These are phyloP conservation scores for Austrolebias charrua DNA, from an alignment of 2,797 vertebrate species.

Conservation along the genomic window DNA sequence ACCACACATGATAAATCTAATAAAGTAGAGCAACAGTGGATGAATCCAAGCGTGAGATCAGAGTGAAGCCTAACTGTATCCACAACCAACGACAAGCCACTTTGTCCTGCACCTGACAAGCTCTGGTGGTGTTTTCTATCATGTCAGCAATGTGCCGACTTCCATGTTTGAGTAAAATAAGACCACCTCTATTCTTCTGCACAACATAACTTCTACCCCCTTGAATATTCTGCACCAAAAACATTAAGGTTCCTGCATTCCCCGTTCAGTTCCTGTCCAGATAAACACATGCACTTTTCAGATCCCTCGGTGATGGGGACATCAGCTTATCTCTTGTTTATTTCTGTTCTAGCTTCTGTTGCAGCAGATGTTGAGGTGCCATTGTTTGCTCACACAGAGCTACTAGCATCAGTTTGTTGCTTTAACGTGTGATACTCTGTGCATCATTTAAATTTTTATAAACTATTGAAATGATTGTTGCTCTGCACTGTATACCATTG, in stretches of 20 bases:
- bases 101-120: slow-evolving; percentile 41
- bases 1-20: slow-evolving; percentile 32
- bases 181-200: too few species aligned
- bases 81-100: slow-evolving; percentile 29
- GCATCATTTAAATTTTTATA: too few species aligned
- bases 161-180: too few species aligned
- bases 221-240: too few species aligned
- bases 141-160: too few species aligned
- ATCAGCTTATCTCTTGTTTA: not conserved
- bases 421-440: not conserved
- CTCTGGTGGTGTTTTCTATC: slow-evolving; percentile 5
- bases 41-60: slow-evolving; percentile 28
- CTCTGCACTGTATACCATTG: too few species aligned
- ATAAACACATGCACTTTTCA: too few species aligned
- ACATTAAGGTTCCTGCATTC: too few species aligned
- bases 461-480: too few species aligned
- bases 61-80: slow-evolving; percentile 42
- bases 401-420: not conserved
- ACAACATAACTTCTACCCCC: too few species aligned
- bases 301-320: too few species aligned
- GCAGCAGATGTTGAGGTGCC: not conserved
- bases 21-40: slow-evolving; percentile 43
- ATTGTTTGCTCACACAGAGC: slow-evolving; percentile 5
- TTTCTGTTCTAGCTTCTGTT: not conserved
- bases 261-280: too few species aligned